These are phyloP conservation scores for Poeciliopsis gracilis DNA, from an alignment of 2,797 vertebrate species.

Conservation along the genomic window DNA sequence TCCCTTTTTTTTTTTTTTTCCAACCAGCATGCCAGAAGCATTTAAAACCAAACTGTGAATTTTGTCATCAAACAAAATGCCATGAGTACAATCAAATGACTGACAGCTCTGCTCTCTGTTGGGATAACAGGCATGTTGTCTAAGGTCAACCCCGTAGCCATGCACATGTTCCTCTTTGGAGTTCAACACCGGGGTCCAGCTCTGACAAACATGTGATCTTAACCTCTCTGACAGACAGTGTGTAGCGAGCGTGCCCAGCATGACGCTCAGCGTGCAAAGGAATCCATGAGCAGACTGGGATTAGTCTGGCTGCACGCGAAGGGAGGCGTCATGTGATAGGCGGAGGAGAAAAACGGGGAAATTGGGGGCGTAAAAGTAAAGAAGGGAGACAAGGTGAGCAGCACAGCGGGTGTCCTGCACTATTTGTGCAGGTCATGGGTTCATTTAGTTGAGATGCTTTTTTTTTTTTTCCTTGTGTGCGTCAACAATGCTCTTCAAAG, in stretches of 20 bases:
- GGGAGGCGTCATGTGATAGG: conserved; percentile 18
- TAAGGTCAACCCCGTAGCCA: conserved; percentile 47
- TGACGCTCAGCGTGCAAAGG: conserved; percentile 48
- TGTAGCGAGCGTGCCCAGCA: conserved; percentile 23
- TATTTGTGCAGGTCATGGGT: conserved; percentile 31
- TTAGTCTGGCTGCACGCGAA: conserved; percentile 28
- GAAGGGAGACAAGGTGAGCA: conserved; percentile 14
- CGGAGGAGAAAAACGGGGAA: conserved; percentile 9
- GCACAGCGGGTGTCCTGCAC: conserved; percentile 32
- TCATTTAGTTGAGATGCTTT: conserved; percentile 26
- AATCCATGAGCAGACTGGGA: conserved; percentile 48
- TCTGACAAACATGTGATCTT: conserved; percentile 64
- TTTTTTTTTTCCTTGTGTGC: background rate
- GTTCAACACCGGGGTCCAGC: conserved; percentile 35
- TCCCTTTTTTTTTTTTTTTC: conserved; percentile 1
- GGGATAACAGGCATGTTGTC: conserved; percentile 48
- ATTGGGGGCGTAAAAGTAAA: conserved; percentile 5
- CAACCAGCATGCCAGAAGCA: background rate
- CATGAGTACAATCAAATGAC: conserved; percentile 30
- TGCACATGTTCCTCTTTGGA: conserved; percentile 46
- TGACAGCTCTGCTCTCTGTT: conserved; percentile 50
- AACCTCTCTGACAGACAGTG: conserved; percentile 65
- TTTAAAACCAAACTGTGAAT: conserved; percentile 15
- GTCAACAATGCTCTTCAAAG: conserved; percentile 18
- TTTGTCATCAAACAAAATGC: conserved; percentile 38